Base-by-base conservation (phyloP, 2,797 vertebrate species). In the Phylloscopus collybita region DNA sequence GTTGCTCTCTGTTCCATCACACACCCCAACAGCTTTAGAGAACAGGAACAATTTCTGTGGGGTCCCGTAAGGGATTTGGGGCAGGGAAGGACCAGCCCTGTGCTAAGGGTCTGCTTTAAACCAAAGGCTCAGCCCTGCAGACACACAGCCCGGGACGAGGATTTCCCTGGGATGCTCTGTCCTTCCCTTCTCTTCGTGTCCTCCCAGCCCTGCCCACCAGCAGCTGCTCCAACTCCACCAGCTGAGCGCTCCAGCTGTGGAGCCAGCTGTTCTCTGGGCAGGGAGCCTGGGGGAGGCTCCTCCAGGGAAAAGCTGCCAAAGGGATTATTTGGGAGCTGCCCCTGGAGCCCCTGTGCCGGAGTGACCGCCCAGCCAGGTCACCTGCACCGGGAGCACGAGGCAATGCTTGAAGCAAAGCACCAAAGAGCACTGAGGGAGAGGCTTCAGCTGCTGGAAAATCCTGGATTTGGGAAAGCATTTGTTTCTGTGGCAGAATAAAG, bases 21-120 rank as follows among this genome's bases (percentile, higher is more conserved):
- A 22, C 38, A 3, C 21, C 9, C 18, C 17, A 2, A 22, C 10
- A 34, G 29, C 38, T 60, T 15, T 7, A 26, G 47, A 2, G 30
- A 40, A 40, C 0, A 8, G 16, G 53, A 10, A 19, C 14, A 0
- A 13, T 38, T 66, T 11, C 62, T 76, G 45, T 7, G 1, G 45
- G 36, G 7, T 29, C 13, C 16, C 16, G 1, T 8, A 3, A 16
- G 29, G 49, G 82, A 30, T 1, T 0, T 19, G n/a, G 76, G 3
- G 29, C 38, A 10, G 38, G 38, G 38, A 38, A 38, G 38, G 38
- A 38, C 17, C 47, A 30, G 40, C 11, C 22, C 29, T 12, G 49
- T 16, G n/a, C 66, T 21, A 1, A 47, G 23, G 40, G 49, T 29
- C 21, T 25, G 42, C 9, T 20, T 82, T 36, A 38, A 65, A 53